Evolutionary conservation across 2,888 invertebrate species (phyloP).

Genomic region (Amiota mariae): DNA sequence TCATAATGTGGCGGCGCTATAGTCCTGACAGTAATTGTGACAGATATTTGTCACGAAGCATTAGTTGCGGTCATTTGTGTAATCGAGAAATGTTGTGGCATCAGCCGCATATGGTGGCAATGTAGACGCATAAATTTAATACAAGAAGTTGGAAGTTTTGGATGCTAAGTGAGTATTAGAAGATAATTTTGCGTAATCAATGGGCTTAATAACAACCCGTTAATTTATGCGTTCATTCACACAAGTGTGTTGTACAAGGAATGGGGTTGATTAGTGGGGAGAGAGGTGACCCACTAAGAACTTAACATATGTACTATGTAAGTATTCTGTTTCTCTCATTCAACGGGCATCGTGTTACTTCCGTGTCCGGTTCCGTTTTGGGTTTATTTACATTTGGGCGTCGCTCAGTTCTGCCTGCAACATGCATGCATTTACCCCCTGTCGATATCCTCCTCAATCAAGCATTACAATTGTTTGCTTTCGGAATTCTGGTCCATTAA

Average conservation of each 20-base stretch:
- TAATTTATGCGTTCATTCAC: slow-evolving; percentile 66
- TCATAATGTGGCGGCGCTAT: slow-evolving; percentile 49
- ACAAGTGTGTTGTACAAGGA: slow-evolving; percentile 54
- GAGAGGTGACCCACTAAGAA: too few species aligned
- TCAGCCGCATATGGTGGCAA: background rate
- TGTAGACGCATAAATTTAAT: slow-evolving; percentile 17
- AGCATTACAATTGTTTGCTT: slow-evolving; percentile 64
- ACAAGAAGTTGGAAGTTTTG: background rate
- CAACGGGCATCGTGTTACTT: too few species aligned
- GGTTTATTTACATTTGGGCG: slow-evolving; percentile 24
- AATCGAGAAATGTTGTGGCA: background rate
- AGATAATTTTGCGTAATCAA: slow-evolving; percentile 51
- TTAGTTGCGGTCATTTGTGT: slow-evolving; percentile 42
- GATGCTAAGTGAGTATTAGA: background rate
- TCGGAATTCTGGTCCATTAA: slow-evolving; percentile 66
- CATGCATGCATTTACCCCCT: background rate
- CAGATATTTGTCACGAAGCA: slow-evolving; percentile 64
- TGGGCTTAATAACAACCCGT: slow-evolving; percentile 62
- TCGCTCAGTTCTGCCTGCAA: background rate
- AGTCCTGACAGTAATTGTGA: slow-evolving; percentile 62
- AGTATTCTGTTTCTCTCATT: too few species aligned
- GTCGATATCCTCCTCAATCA: slow-evolving; percentile 52
- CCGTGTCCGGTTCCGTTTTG: background rate
- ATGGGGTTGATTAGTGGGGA: background rate
- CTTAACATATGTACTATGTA: too few species aligned